These are phyloP conservation scores for Oceanodroma leucorhoa DNA, from an alignment of 2,797 vertebrate species.

Conservation along the genomic window DNA sequence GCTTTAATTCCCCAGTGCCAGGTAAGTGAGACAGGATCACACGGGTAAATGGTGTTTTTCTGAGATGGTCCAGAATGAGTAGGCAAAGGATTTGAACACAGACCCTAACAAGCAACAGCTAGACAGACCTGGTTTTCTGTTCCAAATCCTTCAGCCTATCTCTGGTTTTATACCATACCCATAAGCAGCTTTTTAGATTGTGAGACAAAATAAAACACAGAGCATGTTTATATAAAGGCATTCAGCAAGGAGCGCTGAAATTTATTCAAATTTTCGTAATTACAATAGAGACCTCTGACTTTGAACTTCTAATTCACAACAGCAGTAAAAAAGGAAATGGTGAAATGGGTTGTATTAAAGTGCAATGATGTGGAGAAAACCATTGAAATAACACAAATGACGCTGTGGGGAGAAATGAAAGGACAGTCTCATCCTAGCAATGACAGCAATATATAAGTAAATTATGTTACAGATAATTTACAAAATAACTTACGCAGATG, in stretches of 20 bases:
- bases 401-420: background rate
- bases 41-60: background rate
- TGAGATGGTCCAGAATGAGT: background rate
- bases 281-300: constrained; percentile 80
- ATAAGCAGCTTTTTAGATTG: background rate
- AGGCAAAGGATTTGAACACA: background rate
- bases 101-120: background rate
- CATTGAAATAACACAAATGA: constrained; percentile 8
- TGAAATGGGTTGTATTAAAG: constrained; percentile 85
- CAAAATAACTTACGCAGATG: constrained; percentile 67
- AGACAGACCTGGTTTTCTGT: background rate
- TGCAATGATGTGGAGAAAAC: constrained; percentile 73
- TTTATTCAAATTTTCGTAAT: constrained; percentile 85
- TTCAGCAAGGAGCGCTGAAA: constrained; percentile 57
- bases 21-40: background rate
- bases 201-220: constrained; percentile 15
- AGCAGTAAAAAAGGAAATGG: constrained; percentile 82
- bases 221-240: background rate
- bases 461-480: constrained; percentile 55
- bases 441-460: constrained; percentile 10
- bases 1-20: background rate
- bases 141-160: background rate
- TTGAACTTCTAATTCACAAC: constrained; percentile 84
- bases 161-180: background rate
- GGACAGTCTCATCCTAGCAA: background rate